Evolutionary conservation across 1,140 invertebrate genomes (phyloP), one percentile per base, ranked within the genome.

Genomic region (Drosophila varians): DNA sequence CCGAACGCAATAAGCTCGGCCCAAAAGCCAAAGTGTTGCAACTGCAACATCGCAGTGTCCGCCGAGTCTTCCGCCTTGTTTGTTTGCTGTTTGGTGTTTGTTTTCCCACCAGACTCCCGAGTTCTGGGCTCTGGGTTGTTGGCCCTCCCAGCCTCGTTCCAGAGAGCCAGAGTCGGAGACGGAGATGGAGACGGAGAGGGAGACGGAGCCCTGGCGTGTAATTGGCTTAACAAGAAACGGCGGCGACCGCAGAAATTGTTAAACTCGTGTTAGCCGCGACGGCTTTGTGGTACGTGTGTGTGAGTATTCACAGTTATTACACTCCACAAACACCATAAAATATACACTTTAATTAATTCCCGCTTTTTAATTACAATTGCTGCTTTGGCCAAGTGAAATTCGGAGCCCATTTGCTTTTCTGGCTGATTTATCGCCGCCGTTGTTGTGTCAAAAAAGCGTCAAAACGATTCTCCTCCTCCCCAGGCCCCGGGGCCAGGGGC

Each of bases 311-410:
- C 80, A 80, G 77, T 87, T 87, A 80, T 73, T 68, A 75, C 65
- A 62, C 65, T 55, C 40, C 68, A 77, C 28, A 14, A 36, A 60
- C 62, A 65, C 82, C 73, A 71, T 86, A 82, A 86, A 86, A 68
- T 72, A 86, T 82, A 77, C n/a, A n/a, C 76, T 87, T 86, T 77
- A 87, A 87, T 86, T 80, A 86, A 82, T 82, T 77, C 48, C 49
- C 31, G 60, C 52, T 58, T 62, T 80, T 46, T 66, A 87, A 86
- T 86, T 87, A 74, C 82, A 66, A 57, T 48, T 49, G 31, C 56
- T 55, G 36, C 16, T 38, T 72, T 54, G 47, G 36, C 51, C 28
- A 31, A 64, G n/a, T 66, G 46, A 74, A 73, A 65, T 74, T 69
- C n/a, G n/a, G n/a, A n/a, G n/a, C n/a, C 64, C 52, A 86, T 76